phyloP scores from a whole-genome alignment of 2,888 invertebrate species.

The Romanomermis culicivorax region DNA sequence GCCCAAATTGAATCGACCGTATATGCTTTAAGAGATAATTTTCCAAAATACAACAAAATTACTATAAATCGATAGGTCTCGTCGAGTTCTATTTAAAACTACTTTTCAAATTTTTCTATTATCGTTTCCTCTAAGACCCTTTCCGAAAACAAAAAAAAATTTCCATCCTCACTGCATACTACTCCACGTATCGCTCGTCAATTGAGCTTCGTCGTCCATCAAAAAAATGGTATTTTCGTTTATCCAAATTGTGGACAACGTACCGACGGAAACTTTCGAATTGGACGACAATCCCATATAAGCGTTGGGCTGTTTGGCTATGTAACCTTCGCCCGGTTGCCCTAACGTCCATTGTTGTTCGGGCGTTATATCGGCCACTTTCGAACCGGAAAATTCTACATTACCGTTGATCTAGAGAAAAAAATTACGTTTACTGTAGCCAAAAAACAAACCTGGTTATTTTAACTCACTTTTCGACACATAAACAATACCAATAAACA shows the following conservation, averaged over 20 bases:
- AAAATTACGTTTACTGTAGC: too few species aligned
- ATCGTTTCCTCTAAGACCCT: too few species aligned
- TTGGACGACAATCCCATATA: not conserved
- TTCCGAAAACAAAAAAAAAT: too few species aligned
- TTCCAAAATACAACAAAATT: not conserved
- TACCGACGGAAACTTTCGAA: not conserved
- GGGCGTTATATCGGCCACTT: not conserved
- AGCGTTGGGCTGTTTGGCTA: constrained; percentile 2
- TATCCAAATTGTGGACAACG: not conserved
- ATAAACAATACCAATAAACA: too few species aligned
- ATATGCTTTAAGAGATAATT: too few species aligned
- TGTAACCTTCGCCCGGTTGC: not conserved
- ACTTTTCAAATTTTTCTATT: too few species aligned
- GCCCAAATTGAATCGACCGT: not conserved
- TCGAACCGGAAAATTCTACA: not conserved
- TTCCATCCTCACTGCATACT: not conserved
- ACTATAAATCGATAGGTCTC: too few species aligned
- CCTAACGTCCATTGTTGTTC: not conserved
- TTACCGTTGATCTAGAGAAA: too few species aligned
- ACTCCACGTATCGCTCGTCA: not conserved
- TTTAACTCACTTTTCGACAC: too few species aligned
- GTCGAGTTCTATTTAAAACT: too few species aligned
- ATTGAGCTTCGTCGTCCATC: not conserved
- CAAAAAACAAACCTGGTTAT: too few species aligned
- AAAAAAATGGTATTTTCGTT: not conserved